These are phyloP conservation scores for Amphiprion clarkii DNA, from an alignment of 2,797 vertebrate species.

Conservation along the genomic window DNA sequence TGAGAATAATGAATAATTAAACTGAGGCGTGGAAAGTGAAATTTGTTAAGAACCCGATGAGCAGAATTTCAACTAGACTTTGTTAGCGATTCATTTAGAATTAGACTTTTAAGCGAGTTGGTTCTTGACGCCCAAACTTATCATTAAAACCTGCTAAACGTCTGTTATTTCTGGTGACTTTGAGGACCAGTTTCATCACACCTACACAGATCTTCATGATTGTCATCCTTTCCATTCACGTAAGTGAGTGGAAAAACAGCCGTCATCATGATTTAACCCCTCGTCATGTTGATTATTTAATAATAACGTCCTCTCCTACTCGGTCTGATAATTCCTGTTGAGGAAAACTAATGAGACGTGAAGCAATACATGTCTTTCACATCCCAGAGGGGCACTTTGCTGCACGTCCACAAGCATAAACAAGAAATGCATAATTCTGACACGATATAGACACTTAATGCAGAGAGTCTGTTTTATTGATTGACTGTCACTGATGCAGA, in stretches of 20 bases:
- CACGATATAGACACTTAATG: conserved; percentile 17
- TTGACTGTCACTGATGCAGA: conserved; percentile 34
- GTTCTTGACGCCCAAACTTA: too few species aligned
- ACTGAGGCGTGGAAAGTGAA: too few species aligned
- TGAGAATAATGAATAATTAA: too few species aligned
- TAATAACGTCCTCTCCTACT: conserved; percentile 4
- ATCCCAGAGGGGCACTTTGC: not conserved
- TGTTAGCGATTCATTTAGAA: too few species aligned
- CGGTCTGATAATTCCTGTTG: not conserved
- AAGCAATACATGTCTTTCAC: conserved; percentile 12
- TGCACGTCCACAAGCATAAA: conserved; percentile 19
- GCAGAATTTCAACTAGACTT: too few species aligned
- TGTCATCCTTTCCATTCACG: not conserved
- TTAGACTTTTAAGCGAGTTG: too few species aligned
- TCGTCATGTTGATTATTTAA: conserved; percentile 11
- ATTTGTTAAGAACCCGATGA: too few species aligned
- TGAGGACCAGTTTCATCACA: not conserved
- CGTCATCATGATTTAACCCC: not conserved
- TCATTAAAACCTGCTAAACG: conserved; percentile 2
- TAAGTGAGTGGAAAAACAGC: not conserved
- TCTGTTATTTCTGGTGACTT: conserved; percentile 7
- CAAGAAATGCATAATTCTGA: conserved; percentile 2
- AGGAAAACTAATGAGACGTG: conserved; percentile 17
- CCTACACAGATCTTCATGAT: not conserved
- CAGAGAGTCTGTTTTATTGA: conserved; percentile 42